phyloP scores from a whole-genome alignment of 1,140 invertebrate species.

The Drosophila watanabei region DNA sequence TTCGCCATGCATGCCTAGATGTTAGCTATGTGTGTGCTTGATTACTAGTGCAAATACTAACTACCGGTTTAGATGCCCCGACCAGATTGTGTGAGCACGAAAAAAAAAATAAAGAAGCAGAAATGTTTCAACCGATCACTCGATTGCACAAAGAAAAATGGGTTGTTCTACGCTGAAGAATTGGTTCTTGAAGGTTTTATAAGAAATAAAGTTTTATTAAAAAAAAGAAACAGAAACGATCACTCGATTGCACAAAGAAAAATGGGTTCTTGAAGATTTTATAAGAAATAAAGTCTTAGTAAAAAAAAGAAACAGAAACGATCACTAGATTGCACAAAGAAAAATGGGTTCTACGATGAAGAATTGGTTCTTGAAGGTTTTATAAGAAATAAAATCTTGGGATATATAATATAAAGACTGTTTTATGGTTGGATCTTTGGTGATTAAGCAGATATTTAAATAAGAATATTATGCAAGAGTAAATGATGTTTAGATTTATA shows the following conservation, averaged over 20 bases:
- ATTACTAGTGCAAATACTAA: conserved; percentile 83
- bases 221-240: no score
- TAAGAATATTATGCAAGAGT: background rate
- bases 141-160: conserved; percentile 30
- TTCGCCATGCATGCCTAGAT: conserved; percentile 80
- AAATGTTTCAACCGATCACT: conserved; percentile 14
- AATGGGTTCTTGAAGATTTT: background rate
- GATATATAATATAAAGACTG: background rate
- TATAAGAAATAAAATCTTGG: no score
- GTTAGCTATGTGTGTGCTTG: conserved; percentile 72
- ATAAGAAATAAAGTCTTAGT: no score
- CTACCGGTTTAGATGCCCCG: conserved; percentile 77
- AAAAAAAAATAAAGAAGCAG: conserved; percentile 7
- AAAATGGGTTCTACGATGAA: conserved; percentile 7
- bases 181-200: background rate
- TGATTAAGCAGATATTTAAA: background rate
- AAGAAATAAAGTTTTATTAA: no score
- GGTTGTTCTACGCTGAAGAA: conserved; percentile 5
- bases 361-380: conserved; percentile 3
- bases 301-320: conserved; percentile 1
- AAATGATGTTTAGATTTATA: background rate
- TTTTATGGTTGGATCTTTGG: background rate
- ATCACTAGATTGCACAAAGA: conserved; percentile 31
- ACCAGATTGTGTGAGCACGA: conserved; percentile 54
- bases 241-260: conserved; percentile 31